Evolutionary conservation across 1,140 invertebrate genomes (phyloP).

Genomic region (Drosophila orena): DNA sequence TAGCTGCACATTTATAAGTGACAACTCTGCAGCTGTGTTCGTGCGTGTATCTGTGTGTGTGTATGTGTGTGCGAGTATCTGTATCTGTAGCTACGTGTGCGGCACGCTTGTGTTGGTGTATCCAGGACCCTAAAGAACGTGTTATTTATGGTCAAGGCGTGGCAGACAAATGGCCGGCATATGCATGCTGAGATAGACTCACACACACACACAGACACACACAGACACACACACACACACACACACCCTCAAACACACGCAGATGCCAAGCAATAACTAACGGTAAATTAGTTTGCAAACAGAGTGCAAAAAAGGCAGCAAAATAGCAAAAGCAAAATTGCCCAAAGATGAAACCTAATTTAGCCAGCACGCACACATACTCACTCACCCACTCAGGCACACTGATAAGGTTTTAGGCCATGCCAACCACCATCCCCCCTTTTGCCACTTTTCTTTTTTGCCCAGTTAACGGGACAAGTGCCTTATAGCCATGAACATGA

Average conservation of each 20-base stretch:
- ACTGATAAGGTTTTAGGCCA: slow-evolving; percentile 26
- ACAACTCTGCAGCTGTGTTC: slow-evolving; percentile 60
- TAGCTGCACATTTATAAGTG: slow-evolving; percentile 82
- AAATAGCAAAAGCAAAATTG: slow-evolving; percentile 60
- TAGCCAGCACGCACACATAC: slow-evolving; percentile 51
- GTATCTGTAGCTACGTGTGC: slow-evolving; percentile 9
- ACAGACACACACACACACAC: slow-evolving; percentile 10
- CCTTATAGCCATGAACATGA: slow-evolving; percentile 10
- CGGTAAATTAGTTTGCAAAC: slow-evolving; percentile 82
- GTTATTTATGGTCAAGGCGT: slow-evolving; percentile 79
- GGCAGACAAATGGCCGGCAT: slow-evolving; percentile 80
- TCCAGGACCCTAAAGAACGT: slow-evolving; percentile 60
- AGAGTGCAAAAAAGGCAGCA: slow-evolving; percentile 69
- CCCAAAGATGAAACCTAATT: slow-evolving; percentile 79
- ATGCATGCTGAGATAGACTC: slow-evolving; percentile 64
- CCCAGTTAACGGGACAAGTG: slow-evolving; percentile 19
- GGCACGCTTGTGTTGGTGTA: slow-evolving; percentile 16
- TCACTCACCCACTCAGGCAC: slow-evolving; percentile 12
- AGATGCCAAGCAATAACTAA: slow-evolving; percentile 69
- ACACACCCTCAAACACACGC: slow-evolving; percentile 8
- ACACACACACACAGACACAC: slow-evolving; percentile 7
- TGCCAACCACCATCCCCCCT: neutral
- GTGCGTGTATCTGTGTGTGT: slow-evolving; percentile 11
- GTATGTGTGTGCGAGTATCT: slow-evolving; percentile 6
- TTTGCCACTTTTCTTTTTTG: neutral